These are phyloP conservation scores for Pedicia rivosa DNA, from an alignment of 2,888 invertebrate genomes.

Conservation along the genomic window DNA sequence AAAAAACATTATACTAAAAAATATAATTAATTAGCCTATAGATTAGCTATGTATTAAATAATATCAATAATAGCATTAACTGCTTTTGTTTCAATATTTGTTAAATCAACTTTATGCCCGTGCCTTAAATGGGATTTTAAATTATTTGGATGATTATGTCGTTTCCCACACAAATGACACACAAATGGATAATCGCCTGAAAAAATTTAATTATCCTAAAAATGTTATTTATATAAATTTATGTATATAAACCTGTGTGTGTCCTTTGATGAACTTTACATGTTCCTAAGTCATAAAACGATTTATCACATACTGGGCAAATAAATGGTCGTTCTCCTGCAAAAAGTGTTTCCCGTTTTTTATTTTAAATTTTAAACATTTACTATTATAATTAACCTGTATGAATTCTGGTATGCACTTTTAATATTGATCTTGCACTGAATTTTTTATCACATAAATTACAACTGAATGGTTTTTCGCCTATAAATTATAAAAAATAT, in stretches of 20 bases:
- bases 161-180: conserved; percentile 1
- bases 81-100: background rate
- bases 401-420: background rate
- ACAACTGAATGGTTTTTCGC: conserved; percentile 2
- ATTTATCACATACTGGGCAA: conserved; percentile 1
- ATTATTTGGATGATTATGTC: conserved; percentile 2
- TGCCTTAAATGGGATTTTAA: conserved; percentile 4
- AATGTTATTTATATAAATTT: too few relatives aligned
- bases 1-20: too few relatives aligned
- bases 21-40: background rate
- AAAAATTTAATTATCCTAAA: too few relatives aligned
- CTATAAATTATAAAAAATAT: too few relatives aligned
- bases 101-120: background rate
- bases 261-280: conserved; percentile 1
- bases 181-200: conserved; percentile 3
- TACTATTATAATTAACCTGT: too few relatives aligned
- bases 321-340: conserved; percentile 1
- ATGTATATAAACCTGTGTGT: conserved; percentile 1
- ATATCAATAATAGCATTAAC: background rate
- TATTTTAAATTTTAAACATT: too few relatives aligned
- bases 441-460: conserved; percentile 3
- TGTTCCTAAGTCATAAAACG: conserved; percentile 2
- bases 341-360: too few relatives aligned
- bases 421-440: background rate
- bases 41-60: background rate